Conservation (phyloP, 2,113 vertebrate genomes). For the Sander vitreus region DNA sequence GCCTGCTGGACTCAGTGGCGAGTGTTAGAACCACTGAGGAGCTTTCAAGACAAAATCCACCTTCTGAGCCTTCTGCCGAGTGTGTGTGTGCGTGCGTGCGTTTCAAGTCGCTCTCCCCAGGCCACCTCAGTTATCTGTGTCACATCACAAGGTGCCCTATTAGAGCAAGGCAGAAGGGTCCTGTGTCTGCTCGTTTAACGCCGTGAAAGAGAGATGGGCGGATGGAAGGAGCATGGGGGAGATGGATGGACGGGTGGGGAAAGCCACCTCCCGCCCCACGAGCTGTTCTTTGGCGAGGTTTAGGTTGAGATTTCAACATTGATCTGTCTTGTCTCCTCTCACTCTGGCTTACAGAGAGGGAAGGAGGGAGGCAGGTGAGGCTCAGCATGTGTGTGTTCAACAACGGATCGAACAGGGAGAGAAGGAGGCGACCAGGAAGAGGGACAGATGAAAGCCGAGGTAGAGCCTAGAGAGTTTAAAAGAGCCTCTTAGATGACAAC, state of each 20-base stretch:
- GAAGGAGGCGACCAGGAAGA: conserved; percentile 22
- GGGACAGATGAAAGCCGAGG: conserved; percentile 55
- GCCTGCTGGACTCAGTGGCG: conserved; percentile 69
- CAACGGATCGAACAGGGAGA: conserved; percentile 66
- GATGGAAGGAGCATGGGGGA: conserved; percentile 45
- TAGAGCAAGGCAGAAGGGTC: conserved; percentile 79
- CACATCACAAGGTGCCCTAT: conserved; percentile 80
- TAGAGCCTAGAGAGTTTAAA: conserved; percentile 31
- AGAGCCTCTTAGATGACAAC: conserved; percentile 43
- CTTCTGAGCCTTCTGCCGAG: conserved; percentile 68
- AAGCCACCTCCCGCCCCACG: conserved; percentile 49
- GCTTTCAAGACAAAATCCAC: conserved; percentile 85
- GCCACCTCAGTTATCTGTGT: conserved; percentile 79
- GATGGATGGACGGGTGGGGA: conserved; percentile 60
- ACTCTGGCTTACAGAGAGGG: conserved; percentile 38
- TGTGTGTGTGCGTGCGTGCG: conserved; percentile 30
- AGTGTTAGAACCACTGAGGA: conserved; percentile 70
- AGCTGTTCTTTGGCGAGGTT: conserved; percentile 63
- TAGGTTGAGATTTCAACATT: conserved; percentile 79
- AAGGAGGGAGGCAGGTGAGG: conserved; percentile 70
- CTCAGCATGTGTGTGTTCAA: conserved; percentile 72
- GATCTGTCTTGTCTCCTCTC: conserved; percentile 75
- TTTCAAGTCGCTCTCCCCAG: conserved; percentile 81
- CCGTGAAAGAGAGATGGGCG: conserved; percentile 63
- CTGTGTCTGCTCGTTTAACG: conserved; percentile 76